These are phyloP conservation scores for Halcyon leucocephala DNA, from an alignment of 2,797 vertebrate species.

Conservation along the genomic window DNA sequence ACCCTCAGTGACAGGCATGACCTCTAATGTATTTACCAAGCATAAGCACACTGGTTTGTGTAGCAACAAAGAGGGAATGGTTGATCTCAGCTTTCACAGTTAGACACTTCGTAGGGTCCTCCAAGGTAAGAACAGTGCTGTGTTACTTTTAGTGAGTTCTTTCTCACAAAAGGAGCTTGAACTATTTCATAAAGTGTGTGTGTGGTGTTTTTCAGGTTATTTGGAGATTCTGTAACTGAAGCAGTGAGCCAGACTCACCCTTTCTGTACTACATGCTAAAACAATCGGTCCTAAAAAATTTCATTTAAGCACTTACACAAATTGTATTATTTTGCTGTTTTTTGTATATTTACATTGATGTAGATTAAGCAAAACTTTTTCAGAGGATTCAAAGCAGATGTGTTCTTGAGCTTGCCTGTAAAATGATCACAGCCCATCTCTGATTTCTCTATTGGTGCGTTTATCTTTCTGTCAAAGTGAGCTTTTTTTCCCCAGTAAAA, in stretches of 20 bases:
- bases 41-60: not conserved
- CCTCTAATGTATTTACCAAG: constrained; percentile 33
- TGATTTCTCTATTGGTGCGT: not conserved
- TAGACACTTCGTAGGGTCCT: not conserved
- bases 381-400: not conserved
- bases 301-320: not conserved
- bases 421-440: not conserved
- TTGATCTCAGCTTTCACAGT: not conserved
- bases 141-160: not conserved
- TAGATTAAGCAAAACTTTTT: not conserved
- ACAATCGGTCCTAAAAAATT: not conserved
- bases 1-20: not conserved
- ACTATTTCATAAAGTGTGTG: not conserved
- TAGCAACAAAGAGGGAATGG: constrained; percentile 8
- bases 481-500: not conserved
- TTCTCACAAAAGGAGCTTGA: not conserved
- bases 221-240: not conserved
- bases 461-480: not conserved
- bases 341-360: not conserved
- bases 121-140: not conserved
- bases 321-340: not conserved
- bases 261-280: not conserved
- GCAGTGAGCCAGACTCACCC: not conserved
- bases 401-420: not conserved
- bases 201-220: not conserved